Base-by-base conservation (phyloP, 2,888 invertebrate species). In the Cordilura impudica region DNA sequence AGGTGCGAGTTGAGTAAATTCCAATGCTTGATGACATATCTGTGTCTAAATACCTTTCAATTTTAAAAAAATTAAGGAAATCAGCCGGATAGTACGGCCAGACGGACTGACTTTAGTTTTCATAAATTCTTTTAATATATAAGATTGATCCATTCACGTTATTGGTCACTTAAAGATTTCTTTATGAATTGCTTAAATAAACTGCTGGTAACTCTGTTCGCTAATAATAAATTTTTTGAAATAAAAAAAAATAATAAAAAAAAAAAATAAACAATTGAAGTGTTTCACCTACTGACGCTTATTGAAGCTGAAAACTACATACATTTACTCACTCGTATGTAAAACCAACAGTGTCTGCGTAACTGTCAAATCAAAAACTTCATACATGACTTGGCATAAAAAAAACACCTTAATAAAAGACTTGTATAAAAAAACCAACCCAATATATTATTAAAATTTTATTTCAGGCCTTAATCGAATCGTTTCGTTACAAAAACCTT, bases 401-500 rank as follows among this genome's bases (percentile, higher is more conserved):
- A 65, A 51, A n/a, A 51, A 45, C 23, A 2, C 47, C 31, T 49
- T 63, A 31, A 26, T 10, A n/a, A 21, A 23, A 26, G 60, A 23
- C 6, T 23, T 51, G 4, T n/a, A 21, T 19, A n/a, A 0, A n/a
- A n/a, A 16, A n/a, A 21, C 4, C 21, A 51, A 23, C n/a, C 18
- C 12, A 21, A 66, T 56, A n/a, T 12, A 58, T 60, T 39, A 60
- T 43, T 53, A 26, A 53, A 16, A 23, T 5, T 14, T 12, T 35
- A 35, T 6, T 35, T 23, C 53, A 61, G 61, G 71, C 71, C 71
- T 71, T 61, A 51, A 51, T 2, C 49, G n/a, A 60, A n/a, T 6
- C n/a, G 10, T 35, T 39, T 18, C n/a, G 39, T 43, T 10, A 23
- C 19, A 21, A 61, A 61, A 31, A 21, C 71, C 71, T 71, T 71